Evolutionary conservation across 2,888 invertebrate species (phyloP).

Genomic region (Sympetrum striolatum): DNA sequence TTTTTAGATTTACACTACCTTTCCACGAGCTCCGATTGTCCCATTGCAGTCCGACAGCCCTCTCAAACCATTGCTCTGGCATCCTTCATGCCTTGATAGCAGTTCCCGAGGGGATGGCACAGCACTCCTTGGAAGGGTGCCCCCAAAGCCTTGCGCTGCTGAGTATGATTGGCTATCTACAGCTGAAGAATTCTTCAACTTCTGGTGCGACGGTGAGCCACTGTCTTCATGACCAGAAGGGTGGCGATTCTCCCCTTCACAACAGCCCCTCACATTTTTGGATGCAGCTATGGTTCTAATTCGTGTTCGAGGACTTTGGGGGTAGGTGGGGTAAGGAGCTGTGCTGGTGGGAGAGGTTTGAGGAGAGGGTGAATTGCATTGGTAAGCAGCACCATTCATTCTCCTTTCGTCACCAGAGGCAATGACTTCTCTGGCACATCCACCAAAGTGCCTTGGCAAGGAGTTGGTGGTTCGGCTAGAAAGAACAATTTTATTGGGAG

Average conservation of each 20-base stretch:
- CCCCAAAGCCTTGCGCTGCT: background rate
- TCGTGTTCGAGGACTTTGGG: constrained; percentile 57
- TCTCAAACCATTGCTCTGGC: background rate
- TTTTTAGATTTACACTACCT: background rate
- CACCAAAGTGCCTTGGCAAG: constrained; percentile 22
- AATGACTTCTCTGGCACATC: background rate
- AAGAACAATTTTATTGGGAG: background rate
- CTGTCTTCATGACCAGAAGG: background rate
- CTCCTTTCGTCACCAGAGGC: background rate
- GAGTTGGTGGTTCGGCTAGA: constrained; percentile 50
- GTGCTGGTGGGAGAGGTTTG: background rate
- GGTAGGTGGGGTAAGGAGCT: constrained; percentile 50
- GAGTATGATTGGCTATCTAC: background rate
- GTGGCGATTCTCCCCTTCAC: background rate
- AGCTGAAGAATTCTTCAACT: background rate
- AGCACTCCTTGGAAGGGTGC: background rate
- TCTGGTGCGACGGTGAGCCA: background rate
- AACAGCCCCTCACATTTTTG: constrained; percentile 59
- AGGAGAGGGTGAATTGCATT: constrained; percentile 13
- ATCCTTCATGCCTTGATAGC: background rate
- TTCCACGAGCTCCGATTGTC: background rate
- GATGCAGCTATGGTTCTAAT: constrained; percentile 54
- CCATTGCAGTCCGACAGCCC: background rate
- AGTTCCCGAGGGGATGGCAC: background rate
- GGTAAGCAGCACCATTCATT: background rate